phyloP scores from a whole-genome alignment of 2,888 invertebrate genomes.

The Electrophaes corylata region DNA sequence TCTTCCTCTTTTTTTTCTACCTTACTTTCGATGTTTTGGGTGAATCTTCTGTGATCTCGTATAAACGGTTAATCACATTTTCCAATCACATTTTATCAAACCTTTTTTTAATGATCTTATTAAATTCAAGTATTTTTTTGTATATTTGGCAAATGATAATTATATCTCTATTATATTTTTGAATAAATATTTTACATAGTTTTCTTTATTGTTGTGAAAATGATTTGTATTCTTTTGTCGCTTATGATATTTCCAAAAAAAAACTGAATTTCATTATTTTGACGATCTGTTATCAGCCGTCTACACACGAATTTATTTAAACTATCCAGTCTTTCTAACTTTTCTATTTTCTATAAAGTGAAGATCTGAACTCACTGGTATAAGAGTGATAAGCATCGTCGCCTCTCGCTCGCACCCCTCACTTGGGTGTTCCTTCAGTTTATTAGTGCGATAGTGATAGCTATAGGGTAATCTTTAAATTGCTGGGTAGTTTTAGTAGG shows the following conservation, averaged over 20 bases:
- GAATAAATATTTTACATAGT: too few relatives aligned
- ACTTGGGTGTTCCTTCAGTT: too few relatives aligned
- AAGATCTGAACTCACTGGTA: constrained; percentile 60
- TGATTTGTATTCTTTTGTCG: neutral
- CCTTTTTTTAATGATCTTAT: too few relatives aligned
- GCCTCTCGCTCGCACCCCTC: constrained; percentile 64
- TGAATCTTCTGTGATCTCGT: too few relatives aligned
- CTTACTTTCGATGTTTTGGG: too few relatives aligned
- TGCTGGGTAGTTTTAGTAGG: constrained; percentile 80
- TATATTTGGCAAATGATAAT: too few relatives aligned
- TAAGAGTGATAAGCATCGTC: constrained; percentile 30
- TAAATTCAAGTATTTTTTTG: too few relatives aligned
- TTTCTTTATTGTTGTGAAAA: too few relatives aligned
- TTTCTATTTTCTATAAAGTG: constrained; percentile 29
- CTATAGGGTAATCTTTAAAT: constrained; percentile 75
- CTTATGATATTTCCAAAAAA: constrained; percentile 11
- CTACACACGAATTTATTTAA: constrained; percentile 42
- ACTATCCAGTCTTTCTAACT: constrained; percentile 31
- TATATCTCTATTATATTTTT: too few relatives aligned
- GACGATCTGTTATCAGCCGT: constrained; percentile 37
- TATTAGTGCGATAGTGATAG: constrained; percentile 79
- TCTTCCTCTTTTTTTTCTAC: too few relatives aligned
- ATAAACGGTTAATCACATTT: too few relatives aligned
- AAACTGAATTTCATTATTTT: constrained; percentile 11
- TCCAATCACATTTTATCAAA: too few relatives aligned